A percentile compares a stretch with the other conserved stretches of the same genome.
Evolutionary conservation across 2,113 vertebrate genomes (phyloP).

Genomic region (Neogale vison): DNA sequence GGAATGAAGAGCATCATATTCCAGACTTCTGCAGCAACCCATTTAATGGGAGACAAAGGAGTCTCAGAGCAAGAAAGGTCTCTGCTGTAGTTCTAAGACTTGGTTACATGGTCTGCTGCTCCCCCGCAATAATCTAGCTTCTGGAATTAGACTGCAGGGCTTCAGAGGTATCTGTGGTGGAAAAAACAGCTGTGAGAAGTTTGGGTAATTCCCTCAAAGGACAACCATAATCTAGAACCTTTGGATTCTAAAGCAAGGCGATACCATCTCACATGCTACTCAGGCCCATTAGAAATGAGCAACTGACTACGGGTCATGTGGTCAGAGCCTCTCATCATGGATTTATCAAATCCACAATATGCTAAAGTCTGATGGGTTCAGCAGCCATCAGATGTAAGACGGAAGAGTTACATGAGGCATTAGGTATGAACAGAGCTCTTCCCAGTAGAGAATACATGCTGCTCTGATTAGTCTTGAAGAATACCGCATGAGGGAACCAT

Average conservation of each 20-base stretch:
- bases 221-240: not conserved
- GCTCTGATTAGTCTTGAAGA: not conserved
- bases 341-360: not conserved
- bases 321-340: not conserved
- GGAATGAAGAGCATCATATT: not conserved
- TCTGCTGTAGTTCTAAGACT: not conserved
- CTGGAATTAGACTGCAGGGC: accelerated
- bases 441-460: not conserved
- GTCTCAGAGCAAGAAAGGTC: not conserved
- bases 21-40: not conserved
- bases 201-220: not conserved
- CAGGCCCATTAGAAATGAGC: not conserved
- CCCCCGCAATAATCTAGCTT: not conserved
- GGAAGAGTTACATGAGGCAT: not conserved
- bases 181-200: not conserved
- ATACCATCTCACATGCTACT: not conserved
- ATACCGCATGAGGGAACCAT: not conserved
- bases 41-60: not conserved
- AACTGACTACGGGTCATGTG: not conserved
- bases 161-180: too few species aligned
- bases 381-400: not conserved
- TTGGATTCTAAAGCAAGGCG: not conserved
- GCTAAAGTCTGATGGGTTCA: not conserved
- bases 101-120: too few species aligned
- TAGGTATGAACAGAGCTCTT: not conserved